Base-by-base conservation (phyloP, 2,797 vertebrate genomes). In the Chanos chanos region DNA sequence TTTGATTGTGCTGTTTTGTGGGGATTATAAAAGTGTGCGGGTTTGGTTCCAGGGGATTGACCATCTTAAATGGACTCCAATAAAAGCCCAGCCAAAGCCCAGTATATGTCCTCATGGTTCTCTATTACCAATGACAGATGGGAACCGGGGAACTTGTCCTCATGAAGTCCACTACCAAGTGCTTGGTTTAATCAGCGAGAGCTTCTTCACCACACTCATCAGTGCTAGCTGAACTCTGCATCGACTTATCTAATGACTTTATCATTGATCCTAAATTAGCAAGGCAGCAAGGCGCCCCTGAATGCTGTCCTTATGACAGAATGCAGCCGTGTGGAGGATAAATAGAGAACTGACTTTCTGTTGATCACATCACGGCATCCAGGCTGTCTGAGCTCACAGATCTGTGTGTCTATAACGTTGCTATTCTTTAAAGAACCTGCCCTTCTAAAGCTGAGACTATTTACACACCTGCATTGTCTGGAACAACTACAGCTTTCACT, bases 181-280 rank as follows among this genome's bases (percentile, higher is more conserved):
- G 36, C 51, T 27, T 10, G 9, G 41, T 44, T 62, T 53, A 44
- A 62, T 45, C 41, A 39, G 15, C 49, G 28, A 13, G 22, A 39
- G 16, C 16, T 34, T 56, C n/a, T 22, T 19, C 41, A 36, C 25
- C 28, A 30, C 22, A 64, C 28, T 19, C 52, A 57, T 68, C 52
- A 56, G 31, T 36, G 1, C 10, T 24, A 9, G 31, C 34, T 40
- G 59, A 37, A 61, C 47, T 54, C 66, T 34, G 22, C 45, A 7
- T 10, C 15, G 44, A 47, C 66, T 62, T 53, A 37, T 56, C 40
- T 59, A 70, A 74, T 61, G 54, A 69, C 68, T 70, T 71, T 52
- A 45, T 36, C 50, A 69, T 63, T 30, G 52, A 68, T 55, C 51
- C 62, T 60, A 73, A 66, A 68, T 68, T 71, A 64, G 72, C 27